These are phyloP conservation scores for Atractosteus spatula DNA, from an alignment of 2,113 vertebrate genomes.

Conservation along the genomic window DNA sequence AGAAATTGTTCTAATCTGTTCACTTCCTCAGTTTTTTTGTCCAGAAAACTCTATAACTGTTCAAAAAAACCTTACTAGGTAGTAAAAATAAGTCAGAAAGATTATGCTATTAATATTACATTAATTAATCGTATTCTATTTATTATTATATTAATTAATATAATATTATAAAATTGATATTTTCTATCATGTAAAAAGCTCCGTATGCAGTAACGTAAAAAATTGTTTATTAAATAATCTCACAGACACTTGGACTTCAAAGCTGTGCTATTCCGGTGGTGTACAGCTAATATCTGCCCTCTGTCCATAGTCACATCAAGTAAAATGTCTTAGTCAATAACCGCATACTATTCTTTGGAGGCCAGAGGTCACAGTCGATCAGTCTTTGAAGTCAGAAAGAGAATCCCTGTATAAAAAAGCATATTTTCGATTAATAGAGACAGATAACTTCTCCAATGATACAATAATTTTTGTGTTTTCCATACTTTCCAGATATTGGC, in stretches of 20 bases:
- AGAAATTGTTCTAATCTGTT: conserved; percentile 65
- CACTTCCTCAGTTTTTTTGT: conserved; percentile 59
- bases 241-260: background rate
- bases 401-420: conserved; percentile 4
- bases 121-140: too few relatives aligned
- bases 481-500: conserved; percentile 1
- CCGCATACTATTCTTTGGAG: conserved; percentile 16
- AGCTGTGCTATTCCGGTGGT: background rate
- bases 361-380: conserved; percentile 21
- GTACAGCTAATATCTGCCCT: background rate
- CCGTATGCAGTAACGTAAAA: background rate
- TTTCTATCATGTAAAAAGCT: conserved; percentile 1
- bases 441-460: conserved; percentile 13
- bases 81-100: conserved; percentile 31
- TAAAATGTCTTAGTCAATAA: conserved; percentile 20
- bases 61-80: conserved; percentile 36
- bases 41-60: conserved; percentile 61
- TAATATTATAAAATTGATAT: too few relatives aligned
- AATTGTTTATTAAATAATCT: background rate
- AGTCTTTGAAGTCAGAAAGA: conserved; percentile 18
- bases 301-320: conserved; percentile 15
- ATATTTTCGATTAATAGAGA: conserved; percentile 13
- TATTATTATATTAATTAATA: too few relatives aligned
- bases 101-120: conserved; percentile 13
- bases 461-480: background rate